Evolutionary conservation across 2,888 invertebrate species (phyloP).

Genomic region (Conus canariensis): DNA sequence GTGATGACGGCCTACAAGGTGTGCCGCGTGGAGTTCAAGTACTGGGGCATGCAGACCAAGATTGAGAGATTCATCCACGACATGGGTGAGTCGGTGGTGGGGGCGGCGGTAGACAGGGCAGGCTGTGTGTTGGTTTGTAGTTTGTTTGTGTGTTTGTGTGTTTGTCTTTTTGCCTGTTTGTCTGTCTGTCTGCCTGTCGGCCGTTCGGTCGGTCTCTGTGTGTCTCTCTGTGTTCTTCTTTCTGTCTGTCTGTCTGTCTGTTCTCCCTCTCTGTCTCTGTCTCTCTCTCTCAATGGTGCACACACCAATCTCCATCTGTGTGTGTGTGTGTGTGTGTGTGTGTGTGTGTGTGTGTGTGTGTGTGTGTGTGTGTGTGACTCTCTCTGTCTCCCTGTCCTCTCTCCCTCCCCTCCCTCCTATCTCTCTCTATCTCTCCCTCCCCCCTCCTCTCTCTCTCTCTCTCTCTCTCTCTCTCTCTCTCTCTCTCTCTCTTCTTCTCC

Average conservation of each 20-base stretch:
- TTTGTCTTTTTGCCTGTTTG: no score
- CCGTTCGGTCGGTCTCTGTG: no score
- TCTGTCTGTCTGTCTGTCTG: no score
- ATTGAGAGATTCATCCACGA: slow-evolving; percentile 99
- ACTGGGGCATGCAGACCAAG: slow-evolving; percentile 99
- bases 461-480: neutral
- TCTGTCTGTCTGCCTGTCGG: no score
- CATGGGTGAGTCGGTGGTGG: slow-evolving; percentile 81
- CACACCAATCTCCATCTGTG: neutral
- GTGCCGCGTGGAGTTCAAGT: slow-evolving; percentile 98
- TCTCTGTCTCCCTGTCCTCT: neutral
- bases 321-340: neutral
- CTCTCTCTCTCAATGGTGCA: neutral
- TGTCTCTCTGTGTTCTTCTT: neutral
- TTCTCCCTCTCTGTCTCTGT: neutral
- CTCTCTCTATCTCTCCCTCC: neutral
- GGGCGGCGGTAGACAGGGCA: neutral
- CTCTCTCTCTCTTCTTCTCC: neutral
- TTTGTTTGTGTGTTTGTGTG: no score
- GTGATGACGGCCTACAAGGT: slow-evolving; percentile 99
- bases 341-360: slow-evolving; percentile 9
- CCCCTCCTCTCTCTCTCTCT: neutral
- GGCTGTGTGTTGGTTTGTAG: neutral
- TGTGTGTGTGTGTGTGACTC: neutral
- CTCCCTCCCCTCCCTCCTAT: neutral